Evolutionary conservation across 2,888 invertebrate genomes (phyloP), one percentile per base, ranked within the genome.

Genomic region (Phaedon cochleariae): DNA sequence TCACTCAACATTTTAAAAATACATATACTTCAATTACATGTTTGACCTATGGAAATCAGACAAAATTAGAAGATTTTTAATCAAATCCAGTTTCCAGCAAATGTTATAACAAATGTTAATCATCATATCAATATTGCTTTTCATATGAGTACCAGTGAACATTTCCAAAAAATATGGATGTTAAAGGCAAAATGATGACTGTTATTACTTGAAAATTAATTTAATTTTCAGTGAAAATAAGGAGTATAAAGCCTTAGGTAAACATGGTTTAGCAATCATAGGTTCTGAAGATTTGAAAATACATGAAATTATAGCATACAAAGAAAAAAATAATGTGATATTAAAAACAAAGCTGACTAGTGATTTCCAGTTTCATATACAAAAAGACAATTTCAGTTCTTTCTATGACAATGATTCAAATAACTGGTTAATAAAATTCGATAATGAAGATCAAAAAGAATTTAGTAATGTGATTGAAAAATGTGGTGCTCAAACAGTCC

Each of bases 201-300:
- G n/a, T n/a, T n/a, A n/a, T n/a, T n/a, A n/a, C n/a, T n/a, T n/a
- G n/a, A n/a, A n/a, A n/a, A n/a, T n/a, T n/a, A n/a, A n/a, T n/a
- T n/a, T n/a, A 17, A n/a, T 26, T 76, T 76, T 67, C 64, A 84
- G 84, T 58, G 65, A 76, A 3, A 75, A 82, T 54, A 74, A 78
- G 54, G 76, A 77, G 41, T 80, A 81, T 58, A 74, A 73, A 15
- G 58, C 74, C 1, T 68, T 81, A 51, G 85, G 85, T 2, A 84
- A 83, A 76, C 81, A 84, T 65, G 85, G 85, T 18, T 72, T 85
- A 57, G 86, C 85, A 1, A 69, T 86, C 34, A 84, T 89, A 57
- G 80, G 79, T 10, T 74, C 76, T 52, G 65, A 72, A 52, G 49
- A 69, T 21, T 62, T 75, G 59, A 70, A 75, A 31, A 26, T 71